Conservation (phyloP, 1,140 invertebrate species). For the Elysia chlorotica region DNA sequence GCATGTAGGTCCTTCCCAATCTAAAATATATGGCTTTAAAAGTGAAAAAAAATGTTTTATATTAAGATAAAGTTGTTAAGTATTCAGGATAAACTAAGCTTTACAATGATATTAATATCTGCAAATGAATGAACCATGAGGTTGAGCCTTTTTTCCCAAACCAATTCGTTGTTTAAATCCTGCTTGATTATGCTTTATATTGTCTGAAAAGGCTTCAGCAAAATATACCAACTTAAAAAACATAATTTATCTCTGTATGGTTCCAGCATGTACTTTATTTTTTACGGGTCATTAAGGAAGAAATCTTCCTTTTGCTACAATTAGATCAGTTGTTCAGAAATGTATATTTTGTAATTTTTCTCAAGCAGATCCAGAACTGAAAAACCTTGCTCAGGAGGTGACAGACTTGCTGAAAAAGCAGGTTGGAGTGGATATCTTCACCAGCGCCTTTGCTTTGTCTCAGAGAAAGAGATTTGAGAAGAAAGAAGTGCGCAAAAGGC, state of each 20-base stretch:
- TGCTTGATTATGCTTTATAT: background rate
- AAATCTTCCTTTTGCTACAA: background rate
- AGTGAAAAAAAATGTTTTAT: too few species aligned
- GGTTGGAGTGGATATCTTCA: conserved; percentile 71
- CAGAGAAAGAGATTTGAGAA: conserved; percentile 67
- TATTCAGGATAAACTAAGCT: too few species aligned
- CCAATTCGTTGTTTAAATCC: background rate
- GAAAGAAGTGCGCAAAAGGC: conserved; percentile 71
- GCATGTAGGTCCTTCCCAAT: too few species aligned
- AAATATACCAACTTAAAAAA: background rate
- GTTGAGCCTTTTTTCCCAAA: too few species aligned
- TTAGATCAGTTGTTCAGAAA: too few species aligned
- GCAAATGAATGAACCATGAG: too few species aligned
- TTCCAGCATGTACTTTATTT: background rate
- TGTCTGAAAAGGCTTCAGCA: background rate
- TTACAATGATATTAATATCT: too few species aligned
- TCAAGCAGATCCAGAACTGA: conserved; percentile 47
- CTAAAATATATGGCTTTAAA: too few species aligned
- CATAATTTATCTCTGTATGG: background rate
- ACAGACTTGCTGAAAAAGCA: conserved; percentile 71
- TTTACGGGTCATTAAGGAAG: background rate
- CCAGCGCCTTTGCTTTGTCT: conserved; percentile 67
- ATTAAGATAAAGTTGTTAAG: too few species aligned
- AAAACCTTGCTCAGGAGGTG: conserved; percentile 70
- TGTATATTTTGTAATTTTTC: background rate